phyloP scores from a whole-genome alignment of 1,140 invertebrate genomes.

The Cydia amplana region DNA sequence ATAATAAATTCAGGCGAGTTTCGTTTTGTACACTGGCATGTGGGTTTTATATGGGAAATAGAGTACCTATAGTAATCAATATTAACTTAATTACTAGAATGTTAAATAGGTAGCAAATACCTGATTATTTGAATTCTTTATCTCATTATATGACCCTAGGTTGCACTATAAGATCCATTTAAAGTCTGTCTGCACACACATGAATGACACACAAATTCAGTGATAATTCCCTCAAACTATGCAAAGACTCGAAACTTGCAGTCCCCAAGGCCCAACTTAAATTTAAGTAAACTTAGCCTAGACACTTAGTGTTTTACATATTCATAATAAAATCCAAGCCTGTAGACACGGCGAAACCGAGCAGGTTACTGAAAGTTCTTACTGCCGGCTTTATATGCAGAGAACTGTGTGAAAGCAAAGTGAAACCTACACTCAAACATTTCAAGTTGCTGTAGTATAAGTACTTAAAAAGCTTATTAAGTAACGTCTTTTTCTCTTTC shows the following conservation, averaged over 20 bases:
- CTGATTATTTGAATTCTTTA: too few species aligned
- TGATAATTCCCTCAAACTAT: not conserved
- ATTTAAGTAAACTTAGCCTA: constrained; percentile 23
- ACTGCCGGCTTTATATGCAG: not conserved
- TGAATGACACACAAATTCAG: not conserved
- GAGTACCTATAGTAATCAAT: too few species aligned
- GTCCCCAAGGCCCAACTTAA: not conserved
- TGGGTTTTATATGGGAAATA: not conserved
- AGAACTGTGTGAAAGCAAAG: not conserved
- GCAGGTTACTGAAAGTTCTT: not conserved
- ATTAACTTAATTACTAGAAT: too few species aligned
- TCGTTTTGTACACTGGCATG: not conserved
- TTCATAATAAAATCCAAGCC: constrained; percentile 17
- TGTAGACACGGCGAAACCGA: not conserved
- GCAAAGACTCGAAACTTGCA: not conserved
- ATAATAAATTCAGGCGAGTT: constrained; percentile 11
- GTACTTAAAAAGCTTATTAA: too few species aligned
- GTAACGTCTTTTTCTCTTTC: too few species aligned
- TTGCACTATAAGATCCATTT: not conserved
- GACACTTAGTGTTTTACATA: constrained; percentile 23
- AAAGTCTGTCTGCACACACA: not conserved
- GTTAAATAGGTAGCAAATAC: too few species aligned
- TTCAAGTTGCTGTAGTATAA: not conserved
- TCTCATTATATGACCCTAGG: too few species aligned
- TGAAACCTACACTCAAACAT: not conserved